Percentiles rank a stretch among this genome's conserved stretches.
These are phyloP conservation scores for Charadrius vociferus DNA, from an alignment of 2,113 vertebrate genomes.

Conservation along the genomic window DNA sequence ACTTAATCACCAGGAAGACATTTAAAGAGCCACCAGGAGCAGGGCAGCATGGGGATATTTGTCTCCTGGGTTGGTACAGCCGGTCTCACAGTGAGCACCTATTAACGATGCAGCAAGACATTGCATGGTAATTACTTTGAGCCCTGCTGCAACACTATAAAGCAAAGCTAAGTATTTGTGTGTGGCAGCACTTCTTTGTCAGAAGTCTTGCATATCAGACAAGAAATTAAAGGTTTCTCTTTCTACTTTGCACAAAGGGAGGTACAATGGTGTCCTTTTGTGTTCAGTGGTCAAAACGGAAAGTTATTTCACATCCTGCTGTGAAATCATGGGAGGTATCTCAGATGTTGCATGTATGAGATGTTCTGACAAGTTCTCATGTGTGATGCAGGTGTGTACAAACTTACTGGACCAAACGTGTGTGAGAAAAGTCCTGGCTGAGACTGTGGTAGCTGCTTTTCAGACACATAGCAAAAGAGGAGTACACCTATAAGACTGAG, in stretches of 20 bases:
- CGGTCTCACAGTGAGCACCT: not conserved
- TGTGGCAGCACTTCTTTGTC: not conserved
- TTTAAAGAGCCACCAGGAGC: not conserved
- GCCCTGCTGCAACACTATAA: not conserved
- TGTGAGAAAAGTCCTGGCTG: not conserved
- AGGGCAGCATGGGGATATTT: not conserved
- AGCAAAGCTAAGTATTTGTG: not conserved
- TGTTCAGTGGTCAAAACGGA: accelerated
- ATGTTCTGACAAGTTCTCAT: not conserved
- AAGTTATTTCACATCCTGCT: not conserved
- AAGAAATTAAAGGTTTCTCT: not conserved
- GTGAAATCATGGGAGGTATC: not conserved
- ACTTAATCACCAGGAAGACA: not conserved
- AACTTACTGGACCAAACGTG: not conserved
- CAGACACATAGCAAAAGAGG: not conserved
- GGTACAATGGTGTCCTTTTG: not conserved
- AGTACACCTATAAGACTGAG: not conserved
- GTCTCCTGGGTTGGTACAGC: not conserved
- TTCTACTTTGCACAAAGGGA: not conserved
- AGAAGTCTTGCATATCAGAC: not conserved
- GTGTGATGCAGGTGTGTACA: not conserved
- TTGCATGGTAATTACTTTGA: not conserved
- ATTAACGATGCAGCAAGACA: not conserved
- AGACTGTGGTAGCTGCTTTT: not conserved
- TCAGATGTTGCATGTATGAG: not conserved